A percentile compares a stretch with the other conserved stretches of the same genome.
phyloP scores from a whole-genome alignment of 2,888 invertebrate genomes.

The Eledona agricola region DNA sequence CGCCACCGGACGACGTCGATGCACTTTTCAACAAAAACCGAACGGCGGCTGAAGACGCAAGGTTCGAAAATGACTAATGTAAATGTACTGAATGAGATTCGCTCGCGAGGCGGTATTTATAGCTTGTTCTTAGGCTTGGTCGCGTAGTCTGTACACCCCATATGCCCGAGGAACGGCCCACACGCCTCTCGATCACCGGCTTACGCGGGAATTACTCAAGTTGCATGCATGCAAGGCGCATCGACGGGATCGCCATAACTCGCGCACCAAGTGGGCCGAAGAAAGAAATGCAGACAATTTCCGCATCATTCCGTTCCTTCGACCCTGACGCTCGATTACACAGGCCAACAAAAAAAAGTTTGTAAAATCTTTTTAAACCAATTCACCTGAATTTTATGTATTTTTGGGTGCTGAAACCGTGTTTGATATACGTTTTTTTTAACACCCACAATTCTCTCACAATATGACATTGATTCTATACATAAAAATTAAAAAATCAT shows the following conservation, averaged over 20 bases:
- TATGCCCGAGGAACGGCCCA: constrained; percentile 37
- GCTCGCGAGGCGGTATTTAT: constrained; percentile 56
- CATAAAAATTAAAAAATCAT: too few relatives aligned
- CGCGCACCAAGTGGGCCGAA: constrained; percentile 15
- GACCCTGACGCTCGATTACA: constrained; percentile 6
- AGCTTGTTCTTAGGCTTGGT: constrained; percentile 58
- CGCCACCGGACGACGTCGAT: constrained; percentile 4
- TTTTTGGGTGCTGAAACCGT: too few relatives aligned
- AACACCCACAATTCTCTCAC: too few relatives aligned
- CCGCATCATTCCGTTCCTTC: constrained; percentile 13
- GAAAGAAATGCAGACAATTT: constrained; percentile 9
- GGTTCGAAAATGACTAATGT: constrained; percentile 31
- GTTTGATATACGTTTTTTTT: too few relatives aligned
- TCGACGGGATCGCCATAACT: too few relatives aligned
- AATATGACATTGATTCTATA: too few relatives aligned
- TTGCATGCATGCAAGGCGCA: constrained; percentile 17
- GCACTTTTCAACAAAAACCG: constrained; percentile 3
- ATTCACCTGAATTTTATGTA: too few relatives aligned
- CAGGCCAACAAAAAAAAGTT: too few relatives aligned
- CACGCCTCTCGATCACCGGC: constrained; percentile 34
- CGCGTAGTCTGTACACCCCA: constrained; percentile 52
- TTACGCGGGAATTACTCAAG: constrained; percentile 24
- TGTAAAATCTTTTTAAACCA: constrained; percentile 1
- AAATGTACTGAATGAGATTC: constrained; percentile 54
- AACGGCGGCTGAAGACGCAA: constrained; percentile 9